Conservation (phyloP, 1,140 invertebrate species). For the Drosophila sproati region DNA sequence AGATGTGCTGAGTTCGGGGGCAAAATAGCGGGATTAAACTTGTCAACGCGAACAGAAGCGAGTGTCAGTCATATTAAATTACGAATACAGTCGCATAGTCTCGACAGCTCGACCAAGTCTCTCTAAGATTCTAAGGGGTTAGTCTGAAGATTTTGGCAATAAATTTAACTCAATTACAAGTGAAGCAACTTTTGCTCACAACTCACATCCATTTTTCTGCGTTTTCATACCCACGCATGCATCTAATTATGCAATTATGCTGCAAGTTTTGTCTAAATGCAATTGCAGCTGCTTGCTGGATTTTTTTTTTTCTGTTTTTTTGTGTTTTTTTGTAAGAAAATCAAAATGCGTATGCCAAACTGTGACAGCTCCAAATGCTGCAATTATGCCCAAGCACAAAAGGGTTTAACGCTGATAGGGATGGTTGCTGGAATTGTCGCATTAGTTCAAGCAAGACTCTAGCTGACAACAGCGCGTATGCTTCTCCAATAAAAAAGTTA, state of each 20-base stretch:
- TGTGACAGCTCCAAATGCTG: conserved; percentile 57
- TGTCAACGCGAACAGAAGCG: conserved; percentile 55
- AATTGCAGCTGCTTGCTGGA: conserved; percentile 15
- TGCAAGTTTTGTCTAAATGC: conserved; percentile 51
- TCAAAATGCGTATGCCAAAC: conserved; percentile 66
- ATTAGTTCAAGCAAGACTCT: not conserved
- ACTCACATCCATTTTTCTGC: not conserved
- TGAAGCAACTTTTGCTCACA: conserved; percentile 23
- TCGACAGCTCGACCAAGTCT: not conserved
- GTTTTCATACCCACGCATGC: not conserved
- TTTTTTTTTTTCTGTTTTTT: conserved; percentile 16
- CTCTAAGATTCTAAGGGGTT: too few species aligned
- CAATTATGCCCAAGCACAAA: conserved; percentile 58
- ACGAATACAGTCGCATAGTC: conserved; percentile 17
- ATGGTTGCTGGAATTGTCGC: not conserved
- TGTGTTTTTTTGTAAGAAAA: conserved; percentile 47
- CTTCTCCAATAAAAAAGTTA: conserved; percentile 56
- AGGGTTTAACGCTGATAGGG: too few species aligned
- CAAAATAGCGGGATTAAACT: conserved; percentile 54
- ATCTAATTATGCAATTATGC: conserved; percentile 71
- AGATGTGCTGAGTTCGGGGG: not conserved
- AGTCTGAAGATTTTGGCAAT: conserved; percentile 38
- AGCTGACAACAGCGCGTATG: conserved; percentile 31
- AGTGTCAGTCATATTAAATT: conserved; percentile 74
- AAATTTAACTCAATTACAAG: conserved; percentile 71